Percentiles rank a stretch among this genome's conserved stretches.
These are phyloP conservation scores for Ypsolopha scabrella DNA, from an alignment of 2,888 invertebrate genomes.

Conservation along the genomic window DNA sequence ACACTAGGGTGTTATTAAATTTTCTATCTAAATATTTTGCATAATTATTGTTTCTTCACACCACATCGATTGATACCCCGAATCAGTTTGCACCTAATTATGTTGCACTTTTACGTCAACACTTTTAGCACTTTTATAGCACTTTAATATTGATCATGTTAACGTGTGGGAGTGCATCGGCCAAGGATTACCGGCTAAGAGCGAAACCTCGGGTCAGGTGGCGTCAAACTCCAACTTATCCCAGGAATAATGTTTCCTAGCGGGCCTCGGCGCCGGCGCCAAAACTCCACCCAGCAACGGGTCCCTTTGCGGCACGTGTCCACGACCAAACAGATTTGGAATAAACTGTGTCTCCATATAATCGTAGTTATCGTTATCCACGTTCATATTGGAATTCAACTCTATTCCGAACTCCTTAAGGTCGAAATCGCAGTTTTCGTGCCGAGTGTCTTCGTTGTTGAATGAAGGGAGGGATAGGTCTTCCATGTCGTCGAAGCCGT, in stretches of 20 bases:
- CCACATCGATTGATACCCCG: background rate
- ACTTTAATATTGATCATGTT: background rate
- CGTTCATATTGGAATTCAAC: constrained; percentile 67
- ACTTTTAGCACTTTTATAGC: background rate
- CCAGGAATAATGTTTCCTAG: constrained; percentile 77
- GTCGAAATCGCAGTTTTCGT: constrained; percentile 53
- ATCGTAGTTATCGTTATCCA: constrained; percentile 64
- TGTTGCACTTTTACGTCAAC: no score
- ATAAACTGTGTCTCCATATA: constrained; percentile 55
- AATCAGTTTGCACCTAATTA: no score
- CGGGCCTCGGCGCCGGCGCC: constrained; percentile 72
- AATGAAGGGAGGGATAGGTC: constrained; percentile 55
- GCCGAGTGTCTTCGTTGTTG: constrained; percentile 46
- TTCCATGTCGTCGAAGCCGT: constrained; percentile 57
- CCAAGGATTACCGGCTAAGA: constrained; percentile 23
- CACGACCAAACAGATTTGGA: constrained; percentile 58
- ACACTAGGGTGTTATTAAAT: background rate
- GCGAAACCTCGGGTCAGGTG: constrained; percentile 42
- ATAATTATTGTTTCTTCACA: background rate
- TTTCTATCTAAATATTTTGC: background rate
- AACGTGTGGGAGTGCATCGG: background rate
- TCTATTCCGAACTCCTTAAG: constrained; percentile 75
- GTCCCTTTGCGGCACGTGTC: constrained; percentile 72
- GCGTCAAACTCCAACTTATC: constrained; percentile 82
- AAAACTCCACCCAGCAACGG: constrained; percentile 78